A percentile compares a stretch with the other conserved stretches of the same genome.
phyloP scores from a whole-genome alignment of 2,113 vertebrate species.

The Gavialis gangeticus region DNA sequence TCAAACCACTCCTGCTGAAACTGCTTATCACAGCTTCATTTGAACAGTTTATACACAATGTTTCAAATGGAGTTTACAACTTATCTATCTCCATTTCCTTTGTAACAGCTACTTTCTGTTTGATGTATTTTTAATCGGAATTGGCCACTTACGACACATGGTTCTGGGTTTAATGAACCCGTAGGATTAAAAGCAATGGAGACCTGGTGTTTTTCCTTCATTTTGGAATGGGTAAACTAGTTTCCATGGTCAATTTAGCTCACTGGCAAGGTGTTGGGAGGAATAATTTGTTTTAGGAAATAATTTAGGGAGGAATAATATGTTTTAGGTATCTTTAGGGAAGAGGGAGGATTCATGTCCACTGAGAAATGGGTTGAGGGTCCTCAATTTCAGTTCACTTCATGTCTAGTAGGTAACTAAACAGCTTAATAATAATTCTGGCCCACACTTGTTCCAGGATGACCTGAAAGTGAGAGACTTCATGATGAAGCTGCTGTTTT shows the following conservation, averaged over 20 bases:
- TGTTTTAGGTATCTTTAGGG: too few species aligned
- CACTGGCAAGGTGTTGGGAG: too few species aligned
- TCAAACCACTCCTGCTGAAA: neutral
- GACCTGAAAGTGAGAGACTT: neutral
- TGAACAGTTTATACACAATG: neutral
- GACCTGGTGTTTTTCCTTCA: neutral
- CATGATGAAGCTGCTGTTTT: neutral
- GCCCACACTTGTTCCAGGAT: neutral
- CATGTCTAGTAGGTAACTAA: neutral
- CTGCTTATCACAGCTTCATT: neutral
- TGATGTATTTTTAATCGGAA: neutral
- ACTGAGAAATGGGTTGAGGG: neutral
- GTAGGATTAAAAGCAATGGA: neutral
- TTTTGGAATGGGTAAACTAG: neutral
- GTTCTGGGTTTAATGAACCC: neutral
- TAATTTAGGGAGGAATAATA: too few species aligned
- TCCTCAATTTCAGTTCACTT: too few species aligned
- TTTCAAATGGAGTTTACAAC: neutral
- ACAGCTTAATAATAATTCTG: neutral
- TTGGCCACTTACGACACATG: neutral
- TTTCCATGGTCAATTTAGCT: neutral
- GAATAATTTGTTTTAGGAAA: too few species aligned
- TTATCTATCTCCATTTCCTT: neutral
- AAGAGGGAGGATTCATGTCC: neutral
- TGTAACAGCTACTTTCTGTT: neutral